Conservation (phyloP, 2,888 invertebrate species). For the Cyrtodaria siliqua region DNA sequence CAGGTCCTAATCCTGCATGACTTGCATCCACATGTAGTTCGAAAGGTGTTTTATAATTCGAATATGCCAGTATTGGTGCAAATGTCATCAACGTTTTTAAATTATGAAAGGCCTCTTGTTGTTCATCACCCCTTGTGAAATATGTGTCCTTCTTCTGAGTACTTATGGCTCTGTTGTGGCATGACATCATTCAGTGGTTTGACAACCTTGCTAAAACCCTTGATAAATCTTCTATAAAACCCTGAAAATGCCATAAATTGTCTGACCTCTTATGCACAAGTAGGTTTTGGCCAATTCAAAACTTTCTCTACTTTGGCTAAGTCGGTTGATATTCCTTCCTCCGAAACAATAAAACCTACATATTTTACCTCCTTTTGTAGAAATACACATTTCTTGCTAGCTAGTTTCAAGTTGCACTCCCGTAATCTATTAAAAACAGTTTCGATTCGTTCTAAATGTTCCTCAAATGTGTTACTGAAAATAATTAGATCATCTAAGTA, state of each 20-base stretch:
- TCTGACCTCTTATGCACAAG: conserved; percentile 6
- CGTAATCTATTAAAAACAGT: conserved; percentile 36
- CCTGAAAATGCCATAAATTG: conserved; percentile 14
- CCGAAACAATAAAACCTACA: conserved; percentile 43
- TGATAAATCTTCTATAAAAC: conserved; percentile 15
- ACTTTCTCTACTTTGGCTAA: conserved; percentile 11
- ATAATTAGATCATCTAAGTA: conserved; percentile 66
- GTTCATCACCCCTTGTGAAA: not conserved
- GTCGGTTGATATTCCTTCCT: conserved; percentile 10
- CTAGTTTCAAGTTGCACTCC: conserved; percentile 38
- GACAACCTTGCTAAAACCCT: not conserved
- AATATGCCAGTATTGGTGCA: not conserved
- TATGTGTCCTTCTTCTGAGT: not conserved
- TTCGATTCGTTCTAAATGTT: conserved; percentile 44
- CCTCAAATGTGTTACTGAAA: conserved; percentile 37
- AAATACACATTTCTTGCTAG: conserved; percentile 40
- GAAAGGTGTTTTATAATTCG: not conserved
- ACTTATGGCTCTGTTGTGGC: too few species aligned
- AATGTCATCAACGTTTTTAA: not conserved
- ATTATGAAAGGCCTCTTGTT: not conserved
- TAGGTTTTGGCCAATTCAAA: conserved; percentile 11
- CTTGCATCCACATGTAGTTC: too few species aligned
- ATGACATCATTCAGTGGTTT: not conserved
- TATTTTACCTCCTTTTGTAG: conserved; percentile 38
- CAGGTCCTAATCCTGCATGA: not conserved